Evolutionary conservation across 2,113 vertebrate species (phyloP).

Genomic region (Ginglymostoma cirratum): DNA sequence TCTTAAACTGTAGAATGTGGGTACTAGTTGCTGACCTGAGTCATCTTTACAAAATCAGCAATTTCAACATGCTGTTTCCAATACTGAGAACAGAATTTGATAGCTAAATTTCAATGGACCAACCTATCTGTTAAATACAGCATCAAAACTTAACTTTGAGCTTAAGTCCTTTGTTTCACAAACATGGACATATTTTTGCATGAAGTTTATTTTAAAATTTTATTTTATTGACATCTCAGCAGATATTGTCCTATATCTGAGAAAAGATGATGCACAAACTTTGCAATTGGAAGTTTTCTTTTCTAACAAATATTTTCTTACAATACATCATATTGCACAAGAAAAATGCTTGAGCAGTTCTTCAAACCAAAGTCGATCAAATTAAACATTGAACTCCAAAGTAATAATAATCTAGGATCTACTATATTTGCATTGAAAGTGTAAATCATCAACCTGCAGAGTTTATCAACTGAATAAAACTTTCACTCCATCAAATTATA

Average conservation of each 20-base stretch:
- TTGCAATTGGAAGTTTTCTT: conserved; percentile 15
- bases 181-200: conserved; percentile 42
- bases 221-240: conserved; percentile 42
- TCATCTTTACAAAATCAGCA: conserved; percentile 45
- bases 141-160: conserved; percentile 53
- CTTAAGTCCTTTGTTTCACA: conserved; percentile 68
- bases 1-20: conserved; percentile 59
- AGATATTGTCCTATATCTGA: neutral
- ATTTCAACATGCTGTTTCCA: conserved; percentile 59
- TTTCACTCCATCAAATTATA: too few species aligned
- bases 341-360: conserved; percentile 48
- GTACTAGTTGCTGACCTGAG: conserved; percentile 51
- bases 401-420: neutral
- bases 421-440: too few species aligned
- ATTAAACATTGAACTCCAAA: neutral
- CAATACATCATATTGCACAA: conserved; percentile 36
- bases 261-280: neutral
- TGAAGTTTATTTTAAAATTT: conserved; percentile 39
- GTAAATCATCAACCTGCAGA: too few species aligned
- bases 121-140: conserved; percentile 45
- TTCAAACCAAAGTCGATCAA: conserved; percentile 47
- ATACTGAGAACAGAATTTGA: conserved; percentile 57
- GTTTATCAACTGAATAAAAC: too few species aligned
- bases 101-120: conserved; percentile 48
- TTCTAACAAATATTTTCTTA: neutral